Percentiles rank a stretch among this genome's conserved stretches.
phyloP scores from a whole-genome alignment of 2,113 vertebrate genomes.

The Laticauda laticaudata region DNA sequence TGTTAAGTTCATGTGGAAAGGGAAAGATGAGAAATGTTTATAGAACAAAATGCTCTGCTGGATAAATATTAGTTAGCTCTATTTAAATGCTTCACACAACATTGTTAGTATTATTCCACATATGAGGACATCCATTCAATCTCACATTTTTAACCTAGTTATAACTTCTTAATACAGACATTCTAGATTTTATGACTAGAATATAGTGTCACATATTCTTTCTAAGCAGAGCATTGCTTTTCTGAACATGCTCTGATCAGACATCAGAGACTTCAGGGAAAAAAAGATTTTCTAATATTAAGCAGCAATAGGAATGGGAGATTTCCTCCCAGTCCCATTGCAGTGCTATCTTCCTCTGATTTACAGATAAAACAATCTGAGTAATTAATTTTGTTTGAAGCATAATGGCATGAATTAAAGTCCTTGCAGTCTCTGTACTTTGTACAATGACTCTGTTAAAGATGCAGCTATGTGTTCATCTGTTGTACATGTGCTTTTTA shows the following conservation, averaged over 20 bases:
- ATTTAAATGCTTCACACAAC: rapidly evolving
- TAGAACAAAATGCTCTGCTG: not conserved
- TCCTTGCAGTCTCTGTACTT: conserved; percentile 33
- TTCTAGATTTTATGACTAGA: not conserved
- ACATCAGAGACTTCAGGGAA: not conserved
- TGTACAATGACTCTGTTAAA: conserved; percentile 37
- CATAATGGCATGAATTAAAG: conserved; percentile 35
- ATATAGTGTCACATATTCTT: rapidly evolving
- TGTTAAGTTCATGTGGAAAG: not conserved
- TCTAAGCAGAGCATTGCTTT: rapidly evolving
- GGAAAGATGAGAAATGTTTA: not conserved
- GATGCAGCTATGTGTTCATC: conserved; percentile 20
- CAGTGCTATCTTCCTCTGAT: conserved; percentile 32
- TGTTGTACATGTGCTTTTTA: not conserved
- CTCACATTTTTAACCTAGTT: rapidly evolving
- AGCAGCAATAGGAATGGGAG: not conserved
- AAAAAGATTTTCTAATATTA: rapidly evolving
- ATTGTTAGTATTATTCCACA: not conserved
- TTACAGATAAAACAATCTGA: conserved; percentile 28
- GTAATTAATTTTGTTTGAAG: conserved; percentile 49
- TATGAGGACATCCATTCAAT: rapidly evolving
- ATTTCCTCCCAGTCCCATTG: conserved; percentile 13
- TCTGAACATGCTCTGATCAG: not conserved
- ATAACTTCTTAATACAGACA: rapidly evolving
- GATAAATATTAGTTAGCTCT: not conserved